These are phyloP conservation scores for Andrena haemorrhoa DNA, from an alignment of 2,888 invertebrate species.

Conservation along the genomic window DNA sequence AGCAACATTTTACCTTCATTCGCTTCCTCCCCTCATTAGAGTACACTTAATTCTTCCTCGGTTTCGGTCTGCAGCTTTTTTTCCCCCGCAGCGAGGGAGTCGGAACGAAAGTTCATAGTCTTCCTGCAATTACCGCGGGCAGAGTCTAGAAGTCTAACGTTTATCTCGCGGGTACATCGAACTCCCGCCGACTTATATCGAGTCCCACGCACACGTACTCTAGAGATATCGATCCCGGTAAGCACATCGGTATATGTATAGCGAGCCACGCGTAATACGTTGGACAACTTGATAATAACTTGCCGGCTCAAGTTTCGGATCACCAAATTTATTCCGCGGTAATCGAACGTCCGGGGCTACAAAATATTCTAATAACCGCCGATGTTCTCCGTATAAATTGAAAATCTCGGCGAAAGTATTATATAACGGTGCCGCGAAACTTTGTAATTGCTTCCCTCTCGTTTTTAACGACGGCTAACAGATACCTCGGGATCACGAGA, in stretches of 20 bases:
- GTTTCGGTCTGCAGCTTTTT: too few species aligned
- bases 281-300: constrained; percentile 60
- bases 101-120: background rate
- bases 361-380: constrained; percentile 19
- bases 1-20: too few species aligned
- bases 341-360: constrained; percentile 34
- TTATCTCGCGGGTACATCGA: constrained; percentile 36
- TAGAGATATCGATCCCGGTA: constrained; percentile 48
- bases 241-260: constrained; percentile 44
- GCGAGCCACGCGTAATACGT: constrained; percentile 48
- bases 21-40: too few species aligned
- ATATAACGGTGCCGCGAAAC: constrained; percentile 14
- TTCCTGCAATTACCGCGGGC: background rate
- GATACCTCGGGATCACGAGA: background rate
- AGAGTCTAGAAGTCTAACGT: background rate
- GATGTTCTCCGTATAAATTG: constrained; percentile 12
- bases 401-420: constrained; percentile 5
- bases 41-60: too few species aligned
- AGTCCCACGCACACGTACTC: constrained; percentile 13
- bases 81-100: too few species aligned
- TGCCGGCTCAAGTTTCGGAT: constrained; percentile 44
- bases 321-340: constrained; percentile 52
- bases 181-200: constrained; percentile 32
- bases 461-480: background rate
- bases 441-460: constrained; percentile 22